phyloP scores from a whole-genome alignment of 1,140 invertebrate genomes.

The Mya arenaria region DNA sequence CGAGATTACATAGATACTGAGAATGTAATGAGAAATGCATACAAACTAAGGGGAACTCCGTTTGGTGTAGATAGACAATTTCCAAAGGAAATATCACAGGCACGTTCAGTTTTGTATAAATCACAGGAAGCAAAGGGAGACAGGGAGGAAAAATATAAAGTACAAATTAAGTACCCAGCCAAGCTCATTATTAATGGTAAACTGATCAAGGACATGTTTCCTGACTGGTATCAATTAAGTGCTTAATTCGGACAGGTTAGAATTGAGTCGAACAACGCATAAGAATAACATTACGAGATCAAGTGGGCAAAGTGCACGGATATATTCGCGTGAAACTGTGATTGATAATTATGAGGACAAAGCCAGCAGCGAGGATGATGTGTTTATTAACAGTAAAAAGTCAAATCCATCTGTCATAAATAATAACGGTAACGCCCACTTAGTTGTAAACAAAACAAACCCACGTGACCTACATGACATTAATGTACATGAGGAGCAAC shows the following conservation, averaged over 20 bases:
- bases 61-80: background rate
- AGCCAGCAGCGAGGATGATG: no score
- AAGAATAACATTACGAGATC: no score
- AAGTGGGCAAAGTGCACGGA: no score
- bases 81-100: background rate
- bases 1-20: background rate
- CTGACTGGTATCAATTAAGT: background rate
- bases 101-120: background rate
- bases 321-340: no score
- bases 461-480: no score
- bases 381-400: no score
- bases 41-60: background rate
- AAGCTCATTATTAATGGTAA: background rate
- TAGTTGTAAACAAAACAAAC: no score
- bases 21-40: background rate
- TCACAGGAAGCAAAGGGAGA: background rate
- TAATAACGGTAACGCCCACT: no score
- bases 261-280: no score
- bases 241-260: background rate
- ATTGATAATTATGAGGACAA: no score
- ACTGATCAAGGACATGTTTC: background rate
- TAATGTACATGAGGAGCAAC: no score
- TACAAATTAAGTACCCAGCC: conserved; percentile 1
- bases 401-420: no score
- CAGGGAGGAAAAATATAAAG: background rate